phyloP scores from a whole-genome alignment of 2,113 vertebrate species.

The Capra hircus region DNA sequence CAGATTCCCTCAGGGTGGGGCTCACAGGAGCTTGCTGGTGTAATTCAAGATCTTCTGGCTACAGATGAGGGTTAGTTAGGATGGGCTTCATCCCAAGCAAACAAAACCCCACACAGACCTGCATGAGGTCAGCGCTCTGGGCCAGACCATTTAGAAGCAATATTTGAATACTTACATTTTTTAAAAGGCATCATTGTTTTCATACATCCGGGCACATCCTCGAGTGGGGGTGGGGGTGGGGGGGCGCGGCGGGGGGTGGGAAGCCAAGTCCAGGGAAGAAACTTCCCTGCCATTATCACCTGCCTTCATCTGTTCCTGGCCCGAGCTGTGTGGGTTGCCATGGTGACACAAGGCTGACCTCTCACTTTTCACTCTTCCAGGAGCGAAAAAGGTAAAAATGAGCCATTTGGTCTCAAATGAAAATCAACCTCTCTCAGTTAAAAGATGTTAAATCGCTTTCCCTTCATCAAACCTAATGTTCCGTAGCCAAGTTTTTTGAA shows the following conservation, averaged over 20 bases:
- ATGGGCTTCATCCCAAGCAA: neutral
- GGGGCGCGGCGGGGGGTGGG: too few relatives aligned
- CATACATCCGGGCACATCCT: neutral
- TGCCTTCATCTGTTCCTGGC: conserved; percentile 77
- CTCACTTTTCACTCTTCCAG: conserved; percentile 84
- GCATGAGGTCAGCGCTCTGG: fast-evolving
- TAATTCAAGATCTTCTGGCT: neutral
- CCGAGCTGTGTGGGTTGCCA: conserved; percentile 80
- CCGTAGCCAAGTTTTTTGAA: neutral
- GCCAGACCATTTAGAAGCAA: neutral
- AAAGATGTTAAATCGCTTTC: conserved; percentile 71
- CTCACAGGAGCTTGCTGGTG: fast-evolving
- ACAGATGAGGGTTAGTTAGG: fast-evolving
- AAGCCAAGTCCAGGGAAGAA: conserved; percentile 48
- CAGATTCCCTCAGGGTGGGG: neutral
- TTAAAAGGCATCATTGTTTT: neutral
- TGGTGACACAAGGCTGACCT: conserved; percentile 83
- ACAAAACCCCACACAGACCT: neutral
- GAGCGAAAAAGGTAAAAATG: conserved; percentile 83
- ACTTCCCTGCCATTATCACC: conserved; percentile 78
- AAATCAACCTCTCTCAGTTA: conserved; percentile 78
- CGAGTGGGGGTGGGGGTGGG: neutral
- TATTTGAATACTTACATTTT: neutral
- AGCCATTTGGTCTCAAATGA: conserved; percentile 80
- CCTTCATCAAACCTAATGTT: conserved; percentile 73